These are phyloP conservation scores for Hestina assimilis DNA, from an alignment of 1,140 invertebrate species.

Conservation along the genomic window DNA sequence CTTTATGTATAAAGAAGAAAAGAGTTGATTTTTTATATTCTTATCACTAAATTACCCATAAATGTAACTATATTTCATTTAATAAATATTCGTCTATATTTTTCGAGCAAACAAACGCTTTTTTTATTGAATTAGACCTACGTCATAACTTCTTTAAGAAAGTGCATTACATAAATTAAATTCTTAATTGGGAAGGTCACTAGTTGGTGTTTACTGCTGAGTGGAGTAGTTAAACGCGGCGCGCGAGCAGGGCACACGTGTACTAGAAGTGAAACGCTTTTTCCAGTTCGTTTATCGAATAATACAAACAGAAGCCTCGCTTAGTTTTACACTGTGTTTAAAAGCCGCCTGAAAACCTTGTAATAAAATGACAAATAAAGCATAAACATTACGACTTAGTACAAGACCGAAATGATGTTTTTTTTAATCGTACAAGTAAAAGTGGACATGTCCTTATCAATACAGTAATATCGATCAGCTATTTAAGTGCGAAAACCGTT, in stretches of 20 bases:
- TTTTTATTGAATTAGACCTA: conserved; percentile 19
- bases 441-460: conserved; percentile 74
- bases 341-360: conserved; percentile 28
- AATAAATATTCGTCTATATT: background rate
- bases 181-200: conserved; percentile 74
- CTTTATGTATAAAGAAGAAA: conserved; percentile 31
- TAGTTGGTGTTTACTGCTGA: conserved; percentile 42
- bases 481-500: conserved; percentile 42
- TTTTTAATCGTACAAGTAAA: conserved; percentile 55
- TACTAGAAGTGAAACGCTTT: conserved; percentile 72
- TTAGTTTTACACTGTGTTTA: conserved; percentile 67
- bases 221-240: conserved; percentile 59
- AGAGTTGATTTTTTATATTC: conserved; percentile 13
- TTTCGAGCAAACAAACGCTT: background rate
- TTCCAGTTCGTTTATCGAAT: conserved; percentile 52
- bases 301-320: conserved; percentile 60
- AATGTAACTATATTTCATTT: background rate
- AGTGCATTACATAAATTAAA: conserved; percentile 75
- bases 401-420: conserved; percentile 51
- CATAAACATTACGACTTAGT: conserved; percentile 23
- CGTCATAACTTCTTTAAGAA: conserved; percentile 69
- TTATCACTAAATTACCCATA: too few species aligned
- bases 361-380: conserved; percentile 28
- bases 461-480: conserved; percentile 60
- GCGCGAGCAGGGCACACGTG: conserved; percentile 68